These are phyloP conservation scores for Hydractinia echinata DNA, from an alignment of 30 jellyfish, hydroid and myxozoan genomes.

Conservation along the genomic window DNA sequence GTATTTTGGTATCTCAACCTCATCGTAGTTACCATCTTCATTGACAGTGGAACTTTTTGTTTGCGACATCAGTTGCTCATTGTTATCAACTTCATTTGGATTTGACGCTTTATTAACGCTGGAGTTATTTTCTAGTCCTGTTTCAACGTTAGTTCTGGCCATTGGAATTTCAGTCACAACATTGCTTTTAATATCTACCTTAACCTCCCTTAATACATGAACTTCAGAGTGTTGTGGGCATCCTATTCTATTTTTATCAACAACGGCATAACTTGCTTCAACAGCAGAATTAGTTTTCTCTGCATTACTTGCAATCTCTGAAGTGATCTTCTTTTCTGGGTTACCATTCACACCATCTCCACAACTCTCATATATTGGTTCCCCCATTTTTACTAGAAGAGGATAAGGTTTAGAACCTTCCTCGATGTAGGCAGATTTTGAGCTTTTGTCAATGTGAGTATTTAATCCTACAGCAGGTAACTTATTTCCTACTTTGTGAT, in stretches of 20 bases:
- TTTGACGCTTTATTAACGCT: no score
- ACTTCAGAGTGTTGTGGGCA: background rate
- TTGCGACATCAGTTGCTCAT: no score
- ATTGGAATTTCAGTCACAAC: background rate
- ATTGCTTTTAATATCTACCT: background rate
- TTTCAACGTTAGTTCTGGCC: no score
- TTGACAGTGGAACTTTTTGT: no score
- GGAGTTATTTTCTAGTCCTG: no score
- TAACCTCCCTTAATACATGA: background rate
- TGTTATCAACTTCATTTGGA: no score
- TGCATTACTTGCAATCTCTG: background rate
- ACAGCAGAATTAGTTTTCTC: background rate
- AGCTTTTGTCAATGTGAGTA: background rate
- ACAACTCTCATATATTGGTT: slow-evolving; percentile 9
- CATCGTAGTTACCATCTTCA: no score
- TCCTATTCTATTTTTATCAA: background rate
- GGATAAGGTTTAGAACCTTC: background rate
- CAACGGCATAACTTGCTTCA: background rate
- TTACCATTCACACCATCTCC: background rate
- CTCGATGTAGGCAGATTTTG: background rate
- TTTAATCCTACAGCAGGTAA: background rate
- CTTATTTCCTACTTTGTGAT: background rate
- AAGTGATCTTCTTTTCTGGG: background rate
- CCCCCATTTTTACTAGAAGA: slow-evolving; percentile 10
- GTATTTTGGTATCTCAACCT: background rate